Base-by-base conservation (phyloP, 2,888 invertebrate genomes). In the Drosophila siamana region DNA sequence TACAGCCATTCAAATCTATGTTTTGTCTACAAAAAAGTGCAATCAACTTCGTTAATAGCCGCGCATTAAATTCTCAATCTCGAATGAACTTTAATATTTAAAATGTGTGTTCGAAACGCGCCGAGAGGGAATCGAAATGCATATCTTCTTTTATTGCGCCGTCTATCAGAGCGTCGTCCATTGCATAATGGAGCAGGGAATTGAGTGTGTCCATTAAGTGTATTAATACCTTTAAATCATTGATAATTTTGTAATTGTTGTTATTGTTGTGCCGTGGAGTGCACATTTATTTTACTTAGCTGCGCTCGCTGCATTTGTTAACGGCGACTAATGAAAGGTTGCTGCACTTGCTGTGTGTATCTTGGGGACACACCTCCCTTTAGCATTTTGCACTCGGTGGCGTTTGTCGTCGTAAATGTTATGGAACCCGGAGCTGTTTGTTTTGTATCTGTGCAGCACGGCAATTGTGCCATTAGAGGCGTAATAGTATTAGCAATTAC, bases 221-320 rank as follows among this genome's bases (percentile, higher is more conserved):
- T 52, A 70, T 70, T 74, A 70, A 51, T 69, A 54, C 52, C 59
- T 57, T 55, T 62, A 54, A 72, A 79, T 66, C 71, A 63, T 57
- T 76, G 77, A 80, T 78, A 65, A 72, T 72, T 76, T 28, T 24
- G 57, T 71, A 71, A 71, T 79, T 75, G 74, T 24, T 54, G 48
- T 57, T 41, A 38, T 46, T 33, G 48, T 54, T 38, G 44, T 46
- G 48, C 50, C 56, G 57, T 43, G 16, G 46, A 51, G 59, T 41
- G 26, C n/a, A 50, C 66, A 50, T 71, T 75, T 61, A 68, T 40
- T 77, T 72, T 50, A 60, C 64, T 64, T 72, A 43, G 59, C 40
- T 40, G 24, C 54, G 47, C 43, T 73, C 19, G 70, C 40, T 74
- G 46, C 71, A 66, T 75, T 65, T 65, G 59, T 68, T 75, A 60